Percentiles rank a stretch among this genome's conserved stretches.
phyloP scores from a whole-genome alignment of 2,888 invertebrate species.

The Tetragonula carbonaria region DNA sequence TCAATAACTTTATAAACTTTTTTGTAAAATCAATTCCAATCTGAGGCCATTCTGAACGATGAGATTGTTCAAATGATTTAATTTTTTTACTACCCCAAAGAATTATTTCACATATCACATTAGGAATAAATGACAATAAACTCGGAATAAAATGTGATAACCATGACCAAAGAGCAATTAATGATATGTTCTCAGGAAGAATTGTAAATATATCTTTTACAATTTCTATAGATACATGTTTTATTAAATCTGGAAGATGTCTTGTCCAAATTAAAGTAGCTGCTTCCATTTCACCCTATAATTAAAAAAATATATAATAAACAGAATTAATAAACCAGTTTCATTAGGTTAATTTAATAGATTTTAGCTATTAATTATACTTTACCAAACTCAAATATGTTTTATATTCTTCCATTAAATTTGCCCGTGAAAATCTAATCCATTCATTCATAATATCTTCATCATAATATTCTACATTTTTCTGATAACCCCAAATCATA shows the following conservation, averaged over 20 bases:
- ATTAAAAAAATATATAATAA: background rate
- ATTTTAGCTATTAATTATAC: constrained; percentile 9
- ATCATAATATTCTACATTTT: constrained; percentile 61
- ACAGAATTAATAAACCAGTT: constrained; percentile 10
- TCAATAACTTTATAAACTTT: constrained; percentile 78
- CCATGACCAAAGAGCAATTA: constrained; percentile 75
- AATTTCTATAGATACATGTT: constrained; percentile 68
- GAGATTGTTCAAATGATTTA: constrained; percentile 73
- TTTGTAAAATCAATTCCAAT: constrained; percentile 81
- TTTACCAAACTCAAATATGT: constrained; percentile 82
- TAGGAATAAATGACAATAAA: constrained; percentile 74
- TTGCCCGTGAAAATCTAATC: constrained; percentile 82
- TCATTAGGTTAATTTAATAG: background rate
- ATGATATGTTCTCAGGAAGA: constrained; percentile 71
- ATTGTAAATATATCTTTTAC: constrained; percentile 71
- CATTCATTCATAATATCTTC: constrained; percentile 80
- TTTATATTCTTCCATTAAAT: constrained; percentile 82
- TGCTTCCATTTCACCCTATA: constrained; percentile 76
- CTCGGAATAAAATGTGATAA: constrained; percentile 79
- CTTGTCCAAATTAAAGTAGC: constrained; percentile 82
- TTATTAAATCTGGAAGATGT: constrained; percentile 75
- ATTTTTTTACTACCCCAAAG: constrained; percentile 75
- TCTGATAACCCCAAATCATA: constrained; percentile 71
- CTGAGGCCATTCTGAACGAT: constrained; percentile 74
- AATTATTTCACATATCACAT: constrained; percentile 74